Percentiles rank a stretch among this genome's conserved stretches.
Conservation (phyloP, 2,797 vertebrate species). For the Catostomus latipinnis region DNA sequence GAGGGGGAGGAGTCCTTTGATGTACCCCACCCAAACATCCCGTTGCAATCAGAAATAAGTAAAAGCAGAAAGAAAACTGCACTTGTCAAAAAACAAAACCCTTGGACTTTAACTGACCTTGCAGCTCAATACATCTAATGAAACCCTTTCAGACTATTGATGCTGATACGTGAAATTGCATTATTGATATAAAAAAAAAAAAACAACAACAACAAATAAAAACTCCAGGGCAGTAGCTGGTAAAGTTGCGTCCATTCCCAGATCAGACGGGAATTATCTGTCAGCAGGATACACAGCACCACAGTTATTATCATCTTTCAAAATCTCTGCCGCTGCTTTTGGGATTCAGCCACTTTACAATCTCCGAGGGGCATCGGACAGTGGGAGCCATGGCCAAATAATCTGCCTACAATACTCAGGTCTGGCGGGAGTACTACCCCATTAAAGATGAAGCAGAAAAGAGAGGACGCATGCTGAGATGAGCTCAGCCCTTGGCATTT, state of each 20-base stretch:
- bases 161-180: conserved; percentile 20
- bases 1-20: too few species aligned
- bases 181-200: conserved; percentile 49
- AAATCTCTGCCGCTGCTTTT: conserved; percentile 11
- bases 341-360: conserved; percentile 27
- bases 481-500: background rate
- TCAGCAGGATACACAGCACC: conserved; percentile 21
- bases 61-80: too few species aligned
- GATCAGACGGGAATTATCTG: conserved; percentile 36
- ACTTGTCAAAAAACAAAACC: too few species aligned
- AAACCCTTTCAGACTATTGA: conserved; percentile 9
- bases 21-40: too few species aligned
- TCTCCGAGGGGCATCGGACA: conserved; percentile 19
- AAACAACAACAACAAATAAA: conserved; percentile 9
- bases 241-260: background rate
- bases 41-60: too few species aligned
- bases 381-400: background rate
- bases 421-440: background rate
- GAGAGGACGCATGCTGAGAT: background rate
- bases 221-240: background rate
- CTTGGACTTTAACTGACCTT: background rate
- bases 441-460: conserved; percentile 25
- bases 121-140: background rate
- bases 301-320: conserved; percentile 38
- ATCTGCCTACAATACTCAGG: conserved; percentile 11